A percentile compares a stretch with the other conserved stretches of the same genome.
phyloP scores from a whole-genome alignment of 1,140 invertebrate species.

The Pinna nobilis region DNA sequence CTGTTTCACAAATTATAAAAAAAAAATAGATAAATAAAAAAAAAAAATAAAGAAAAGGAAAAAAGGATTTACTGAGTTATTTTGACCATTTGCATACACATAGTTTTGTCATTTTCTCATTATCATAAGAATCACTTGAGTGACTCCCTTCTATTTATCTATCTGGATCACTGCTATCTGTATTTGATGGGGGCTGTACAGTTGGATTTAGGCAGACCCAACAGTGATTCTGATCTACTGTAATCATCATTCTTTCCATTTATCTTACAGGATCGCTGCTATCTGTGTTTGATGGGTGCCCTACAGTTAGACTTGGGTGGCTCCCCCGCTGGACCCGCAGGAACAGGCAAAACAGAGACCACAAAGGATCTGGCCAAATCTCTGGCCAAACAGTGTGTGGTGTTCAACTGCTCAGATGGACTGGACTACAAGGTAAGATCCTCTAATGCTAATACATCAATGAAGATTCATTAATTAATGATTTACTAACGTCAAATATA shows the following conservation, averaged over 20 bases:
- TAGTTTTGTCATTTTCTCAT: too few species aligned
- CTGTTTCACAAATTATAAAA: too few species aligned
- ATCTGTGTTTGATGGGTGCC: slow-evolving; percentile 89
- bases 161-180: slow-evolving; percentile 76
- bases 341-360: slow-evolving; percentile 76
- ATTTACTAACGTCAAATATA: too few species aligned
- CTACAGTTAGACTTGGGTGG: slow-evolving; percentile 87
- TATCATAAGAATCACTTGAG: too few species aligned
- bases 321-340: slow-evolving; percentile 75
- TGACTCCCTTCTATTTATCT: neutral
- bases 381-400: slow-evolving; percentile 90
- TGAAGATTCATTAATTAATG: too few species aligned
- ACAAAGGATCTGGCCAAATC: slow-evolving; percentile 91
- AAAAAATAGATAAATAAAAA: too few species aligned
- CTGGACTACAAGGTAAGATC: slow-evolving; percentile 90
- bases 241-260: neutral
- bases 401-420: slow-evolving; percentile 93
- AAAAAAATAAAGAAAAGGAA: too few species aligned
- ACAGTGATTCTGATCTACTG: neutral
- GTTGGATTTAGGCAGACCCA: slow-evolving; percentile 83
- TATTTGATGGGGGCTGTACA: slow-evolving; percentile 92
- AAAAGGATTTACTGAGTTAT: too few species aligned
- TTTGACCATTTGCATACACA: too few species aligned
- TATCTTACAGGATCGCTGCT: slow-evolving; percentile 70
- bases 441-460: too few species aligned